Base-by-base conservation (phyloP, 2,888 invertebrate species). In the Sinopyrophorus schimmeli region DNA sequence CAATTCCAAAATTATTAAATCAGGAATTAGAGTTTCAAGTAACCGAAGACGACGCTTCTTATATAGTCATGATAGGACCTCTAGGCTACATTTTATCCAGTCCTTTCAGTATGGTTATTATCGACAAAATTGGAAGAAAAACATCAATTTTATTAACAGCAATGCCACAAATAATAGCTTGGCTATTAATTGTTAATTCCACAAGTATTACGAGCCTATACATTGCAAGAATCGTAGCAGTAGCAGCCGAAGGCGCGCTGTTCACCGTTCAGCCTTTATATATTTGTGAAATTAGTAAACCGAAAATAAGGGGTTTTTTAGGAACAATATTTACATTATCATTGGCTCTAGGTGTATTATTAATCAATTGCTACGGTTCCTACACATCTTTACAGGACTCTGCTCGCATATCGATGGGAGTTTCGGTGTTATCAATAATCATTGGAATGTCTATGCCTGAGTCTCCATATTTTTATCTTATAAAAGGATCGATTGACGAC, bases 401-500 rank as follows among this genome's bases (percentile, higher is more conserved):
- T 53, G 80, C 80, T 41, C 73, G 73, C 43, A 76, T 81, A 65
- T 82, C 80, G 63, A 71, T 80, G 57, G 66, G 77, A 54, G 72
- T 82, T 40, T 80, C 83, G 7, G 68, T 82, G 20, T 58, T 79
- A 20, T 80, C 81, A 61, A 68, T 82, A 17, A 43, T 80, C n/a
- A 70, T 76, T 12, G 80, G 84, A 66, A 11, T 21, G 5, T 80
- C 79, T 64, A 74, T 85, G 64, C 86, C 86, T n/a, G 87, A 87
- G 73, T 59, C 66, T 3, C 69, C 69, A 0, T 68, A 68, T 43
- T 67, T 57, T 31, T 59, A 57, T 12, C 42, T 68, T 2, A 65
- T 61, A 54, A 62, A 65, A 47, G 59, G 57, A 1, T 55, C 61
- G 24, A 17, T 47, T n/a, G 62, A 62, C 2, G 56, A 63, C 17